phyloP scores from a whole-genome alignment of 2,113 vertebrate species.

The Vanacampus margaritifer region DNA sequence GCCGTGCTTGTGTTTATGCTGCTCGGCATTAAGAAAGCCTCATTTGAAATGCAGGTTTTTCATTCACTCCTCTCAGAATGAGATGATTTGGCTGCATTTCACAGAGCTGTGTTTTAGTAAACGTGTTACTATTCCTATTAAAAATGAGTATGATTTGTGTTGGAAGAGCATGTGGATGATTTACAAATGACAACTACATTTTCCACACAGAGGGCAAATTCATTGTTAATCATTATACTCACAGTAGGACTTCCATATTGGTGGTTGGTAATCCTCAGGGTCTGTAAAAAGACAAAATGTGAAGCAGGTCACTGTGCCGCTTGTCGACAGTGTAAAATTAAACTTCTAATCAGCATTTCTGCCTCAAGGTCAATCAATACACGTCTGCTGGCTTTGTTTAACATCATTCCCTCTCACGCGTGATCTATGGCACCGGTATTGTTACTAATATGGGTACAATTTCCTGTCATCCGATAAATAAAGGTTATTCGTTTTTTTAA shows the following conservation, averaged over 20 bases:
- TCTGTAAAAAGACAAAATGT: conserved; percentile 74
- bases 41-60: background rate
- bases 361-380: conserved; percentile 48
- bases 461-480: background rate
- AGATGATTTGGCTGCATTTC: background rate
- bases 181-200: background rate
- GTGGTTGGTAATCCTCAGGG: conserved; percentile 97
- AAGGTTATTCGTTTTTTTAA: no score
- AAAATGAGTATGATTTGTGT: background rate
- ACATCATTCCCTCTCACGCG: conserved; percentile 9
- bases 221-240: conserved; percentile 67
- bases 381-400: conserved; percentile 9
- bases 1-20: background rate
- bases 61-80: background rate
- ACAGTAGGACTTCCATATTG: conserved; percentile 99
- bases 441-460: conserved; percentile 6
- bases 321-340: conserved; percentile 34
- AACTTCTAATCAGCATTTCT: conserved; percentile 35
- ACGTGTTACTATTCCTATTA: background rate
- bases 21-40: background rate
- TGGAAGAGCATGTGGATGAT: background rate
- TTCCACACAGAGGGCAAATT: background rate
- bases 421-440: conserved; percentile 21
- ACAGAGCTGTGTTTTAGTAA: background rate
- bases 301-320: conserved; percentile 20